Evolutionary conservation across 2,888 invertebrate species (phyloP).

Genomic region (Apamea epomidion): DNA sequence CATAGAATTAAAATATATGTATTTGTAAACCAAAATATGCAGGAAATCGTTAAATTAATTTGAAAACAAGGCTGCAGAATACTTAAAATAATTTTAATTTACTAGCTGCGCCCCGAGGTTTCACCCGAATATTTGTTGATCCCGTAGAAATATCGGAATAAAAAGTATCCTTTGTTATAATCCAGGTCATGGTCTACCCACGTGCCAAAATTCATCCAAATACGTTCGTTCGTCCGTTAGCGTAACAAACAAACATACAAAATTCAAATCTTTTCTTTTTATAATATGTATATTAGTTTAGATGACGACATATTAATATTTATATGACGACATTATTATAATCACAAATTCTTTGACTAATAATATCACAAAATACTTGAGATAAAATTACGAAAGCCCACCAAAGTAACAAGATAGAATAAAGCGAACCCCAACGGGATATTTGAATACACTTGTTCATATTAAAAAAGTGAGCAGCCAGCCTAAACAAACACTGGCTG

Average conservation of each 20-base stretch:
- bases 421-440: slow-evolving; percentile 14
- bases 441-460: slow-evolving; percentile 46
- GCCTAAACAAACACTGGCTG: slow-evolving; percentile 53
- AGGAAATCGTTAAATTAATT: not conserved
- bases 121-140: not conserved
- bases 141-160: not conserved
- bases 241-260: not conserved
- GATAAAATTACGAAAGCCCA: slow-evolving; percentile 5
- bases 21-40: not conserved
- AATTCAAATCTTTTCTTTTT: not conserved
- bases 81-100: not conserved
- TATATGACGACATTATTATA: not conserved
- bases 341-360: not conserved
- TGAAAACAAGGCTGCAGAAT: not conserved
- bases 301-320: too few species aligned
- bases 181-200: not conserved
- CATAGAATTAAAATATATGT: too few species aligned
- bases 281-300: not conserved
- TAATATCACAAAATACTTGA: not conserved
- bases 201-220: not conserved
- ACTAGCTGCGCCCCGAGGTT: not conserved
- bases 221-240: not conserved
- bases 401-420: slow-evolving; percentile 9
- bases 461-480: slow-evolving; percentile 45
- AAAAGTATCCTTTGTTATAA: not conserved